Percentiles rank a stretch among this genome's conserved stretches.
Evolutionary conservation across 1,140 invertebrate species (phyloP).

Genomic region (Penaeus chinensis): DNA sequence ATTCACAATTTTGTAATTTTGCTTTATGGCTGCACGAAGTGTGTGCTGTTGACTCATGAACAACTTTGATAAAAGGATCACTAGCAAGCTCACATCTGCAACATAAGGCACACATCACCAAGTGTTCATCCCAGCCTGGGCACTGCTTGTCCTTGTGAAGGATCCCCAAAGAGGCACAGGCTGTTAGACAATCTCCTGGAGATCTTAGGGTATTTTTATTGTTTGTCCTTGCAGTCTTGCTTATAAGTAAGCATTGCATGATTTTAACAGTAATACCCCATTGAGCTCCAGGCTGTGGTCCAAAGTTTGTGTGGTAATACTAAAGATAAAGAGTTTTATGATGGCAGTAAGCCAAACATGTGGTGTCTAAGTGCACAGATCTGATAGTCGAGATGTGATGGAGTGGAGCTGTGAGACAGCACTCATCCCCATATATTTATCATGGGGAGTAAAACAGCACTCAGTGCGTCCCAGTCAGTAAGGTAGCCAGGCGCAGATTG

Average conservation of each 20-base stretch:
- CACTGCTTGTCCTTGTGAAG: slow-evolving; percentile 57
- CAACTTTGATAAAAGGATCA: slow-evolving; percentile 38
- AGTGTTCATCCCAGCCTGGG: slow-evolving; percentile 50
- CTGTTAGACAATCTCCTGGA: slow-evolving; percentile 2
- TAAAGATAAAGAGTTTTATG: slow-evolving; percentile 22
- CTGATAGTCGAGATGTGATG: slow-evolving; percentile 61
- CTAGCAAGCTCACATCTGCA: slow-evolving; percentile 18
- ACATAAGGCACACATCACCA: slow-evolving; percentile 38
- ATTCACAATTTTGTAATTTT: background rate
- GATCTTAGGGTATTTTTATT: slow-evolving; percentile 2
- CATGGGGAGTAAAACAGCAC: slow-evolving; percentile 59
- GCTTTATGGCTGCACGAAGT: slow-evolving; percentile 19
- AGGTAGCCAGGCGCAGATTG: slow-evolving; percentile 48
- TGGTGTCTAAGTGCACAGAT: slow-evolving; percentile 48
- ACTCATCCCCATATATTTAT: slow-evolving; percentile 46
- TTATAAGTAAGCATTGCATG: background rate
- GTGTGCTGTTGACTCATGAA: slow-evolving; percentile 1
- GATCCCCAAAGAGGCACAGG: slow-evolving; percentile 53
- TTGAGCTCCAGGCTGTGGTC: background rate
- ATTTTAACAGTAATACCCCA: too few relatives aligned
- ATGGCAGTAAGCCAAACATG: slow-evolving; percentile 30
- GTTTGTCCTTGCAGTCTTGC: background rate
- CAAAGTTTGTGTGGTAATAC: slow-evolving; percentile 30
- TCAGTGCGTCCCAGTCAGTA: slow-evolving; percentile 60
- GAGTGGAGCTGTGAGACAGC: slow-evolving; percentile 61